A percentile compares a stretch with the other conserved stretches of the same genome.
These are phyloP conservation scores for Leucoraja ocellata DNA, from an alignment of 2,797 vertebrate species.

Conservation along the genomic window DNA sequence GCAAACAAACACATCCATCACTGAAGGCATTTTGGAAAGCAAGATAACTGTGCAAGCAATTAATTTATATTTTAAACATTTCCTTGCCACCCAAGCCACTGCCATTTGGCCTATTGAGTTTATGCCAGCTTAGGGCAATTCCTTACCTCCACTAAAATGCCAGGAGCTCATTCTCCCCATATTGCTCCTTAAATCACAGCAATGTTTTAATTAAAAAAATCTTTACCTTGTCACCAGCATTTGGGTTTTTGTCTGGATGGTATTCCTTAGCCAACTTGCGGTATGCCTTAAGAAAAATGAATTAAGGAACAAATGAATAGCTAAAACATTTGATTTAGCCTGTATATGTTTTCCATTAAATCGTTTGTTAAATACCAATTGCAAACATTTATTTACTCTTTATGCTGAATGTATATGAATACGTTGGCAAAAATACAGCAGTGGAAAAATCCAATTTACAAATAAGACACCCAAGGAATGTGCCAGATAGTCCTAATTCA, in stretches of 20 bases:
- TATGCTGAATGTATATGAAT: neutral
- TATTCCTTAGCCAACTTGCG: constrained; percentile 94
- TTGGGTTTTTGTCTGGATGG: constrained; percentile 96
- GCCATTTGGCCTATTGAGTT: too few species aligned
- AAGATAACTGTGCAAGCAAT: neutral
- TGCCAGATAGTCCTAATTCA: too few species aligned
- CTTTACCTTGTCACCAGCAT: constrained; percentile 92
- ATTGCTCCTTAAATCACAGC: neutral
- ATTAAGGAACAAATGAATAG: constrained; percentile 30
- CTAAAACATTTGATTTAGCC: neutral
- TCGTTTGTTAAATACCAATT: neutral
- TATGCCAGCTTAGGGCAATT: too few species aligned
- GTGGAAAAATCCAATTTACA: neutral
- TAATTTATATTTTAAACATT: neutral
- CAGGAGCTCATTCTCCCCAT: too few species aligned
- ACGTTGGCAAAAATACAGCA: neutral
- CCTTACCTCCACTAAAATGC: too few species aligned
- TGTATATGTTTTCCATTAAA: neutral
- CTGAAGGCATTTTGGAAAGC: neutral
- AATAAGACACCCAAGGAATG: neutral
- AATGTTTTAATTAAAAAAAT: neutral
- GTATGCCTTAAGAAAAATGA: constrained; percentile 68
- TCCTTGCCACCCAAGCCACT: too few species aligned
- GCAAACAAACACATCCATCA: neutral
- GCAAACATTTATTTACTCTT: neutral